Conservation (phyloP, 2,888 invertebrate species). For the Phaonia tiefii region DNA sequence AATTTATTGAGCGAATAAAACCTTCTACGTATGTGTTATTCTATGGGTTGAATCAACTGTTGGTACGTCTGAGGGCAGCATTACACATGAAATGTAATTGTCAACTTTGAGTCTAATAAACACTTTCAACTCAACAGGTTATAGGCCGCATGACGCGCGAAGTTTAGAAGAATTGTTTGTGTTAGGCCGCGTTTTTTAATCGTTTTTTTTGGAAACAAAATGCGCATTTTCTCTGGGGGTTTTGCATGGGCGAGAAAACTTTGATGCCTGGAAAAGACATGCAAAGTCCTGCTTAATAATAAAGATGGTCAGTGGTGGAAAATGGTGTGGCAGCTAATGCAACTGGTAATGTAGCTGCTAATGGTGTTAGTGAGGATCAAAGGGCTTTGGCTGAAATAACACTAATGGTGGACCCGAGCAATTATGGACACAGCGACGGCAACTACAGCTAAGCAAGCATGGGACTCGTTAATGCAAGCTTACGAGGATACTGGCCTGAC, state of each 20-base stretch:
- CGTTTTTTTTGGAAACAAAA: not conserved
- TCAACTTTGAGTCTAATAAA: no score
- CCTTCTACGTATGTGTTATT: no score
- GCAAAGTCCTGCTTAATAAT: not conserved
- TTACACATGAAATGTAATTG: no score
- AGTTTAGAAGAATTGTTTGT: no score
- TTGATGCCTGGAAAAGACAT: not conserved
- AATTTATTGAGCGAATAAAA: no score
- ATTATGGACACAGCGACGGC: not conserved
- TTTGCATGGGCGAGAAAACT: not conserved
- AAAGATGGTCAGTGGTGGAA: not conserved
- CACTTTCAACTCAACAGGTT: no score
- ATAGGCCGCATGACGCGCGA: no score
- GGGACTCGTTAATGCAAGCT: not conserved
- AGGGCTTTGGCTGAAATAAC: not conserved
- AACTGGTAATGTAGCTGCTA: not conserved
- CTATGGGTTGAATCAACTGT: no score
- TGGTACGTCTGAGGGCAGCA: no score
- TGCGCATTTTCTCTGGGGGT: no score
- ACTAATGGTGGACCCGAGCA: not conserved
- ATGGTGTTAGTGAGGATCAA: not conserved
- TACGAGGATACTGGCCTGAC: constrained; percentile 43
- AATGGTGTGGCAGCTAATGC: not conserved
- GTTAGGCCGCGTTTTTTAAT: no score
- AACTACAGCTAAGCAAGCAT: not conserved